phyloP scores from a whole-genome alignment of 2,113 vertebrate species.

The Cepphus grylle region DNA sequence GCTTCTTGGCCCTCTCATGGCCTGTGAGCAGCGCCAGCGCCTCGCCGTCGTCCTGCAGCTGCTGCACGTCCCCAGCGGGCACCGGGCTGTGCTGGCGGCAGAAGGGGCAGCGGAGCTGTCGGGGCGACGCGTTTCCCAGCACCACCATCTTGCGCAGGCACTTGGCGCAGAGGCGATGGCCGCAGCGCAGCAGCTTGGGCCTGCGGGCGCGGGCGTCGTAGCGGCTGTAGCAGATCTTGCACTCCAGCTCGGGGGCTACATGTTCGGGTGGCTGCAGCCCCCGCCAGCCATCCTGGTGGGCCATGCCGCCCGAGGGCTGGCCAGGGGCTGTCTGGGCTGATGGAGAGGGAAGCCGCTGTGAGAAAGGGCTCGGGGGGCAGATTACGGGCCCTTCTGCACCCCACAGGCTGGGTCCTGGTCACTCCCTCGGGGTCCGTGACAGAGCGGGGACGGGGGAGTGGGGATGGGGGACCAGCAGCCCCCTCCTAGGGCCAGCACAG shows the following conservation, averaged over 20 bases:
- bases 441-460: neutral
- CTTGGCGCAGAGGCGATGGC: conserved; percentile 81
- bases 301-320: conserved; percentile 38
- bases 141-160: conserved; percentile 84
- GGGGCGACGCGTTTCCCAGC: conserved; percentile 65
- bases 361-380: neutral
- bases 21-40: conserved; percentile 75
- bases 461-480: neutral
- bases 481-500: neutral
- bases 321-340: neutral
- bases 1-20: conserved; percentile 60
- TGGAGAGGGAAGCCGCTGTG: neutral
- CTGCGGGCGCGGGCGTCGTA: conserved; percentile 76
- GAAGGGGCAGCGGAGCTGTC: conserved; percentile 83
- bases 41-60: conserved; percentile 80
- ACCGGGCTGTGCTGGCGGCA: conserved; percentile 83
- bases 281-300: conserved; percentile 1
- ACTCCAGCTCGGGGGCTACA: conserved; percentile 79
- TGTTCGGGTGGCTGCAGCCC: conserved; percentile 46
- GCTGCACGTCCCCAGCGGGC: conserved; percentile 77
- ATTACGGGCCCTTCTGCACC: neutral
- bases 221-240: conserved; percentile 86
- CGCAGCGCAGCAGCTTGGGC: conserved; percentile 81
- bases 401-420: rapidly evolving
- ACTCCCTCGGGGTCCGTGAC: no score